Conservation (phyloP, 2,888 invertebrate species). For the Girardia tigrina region DNA sequence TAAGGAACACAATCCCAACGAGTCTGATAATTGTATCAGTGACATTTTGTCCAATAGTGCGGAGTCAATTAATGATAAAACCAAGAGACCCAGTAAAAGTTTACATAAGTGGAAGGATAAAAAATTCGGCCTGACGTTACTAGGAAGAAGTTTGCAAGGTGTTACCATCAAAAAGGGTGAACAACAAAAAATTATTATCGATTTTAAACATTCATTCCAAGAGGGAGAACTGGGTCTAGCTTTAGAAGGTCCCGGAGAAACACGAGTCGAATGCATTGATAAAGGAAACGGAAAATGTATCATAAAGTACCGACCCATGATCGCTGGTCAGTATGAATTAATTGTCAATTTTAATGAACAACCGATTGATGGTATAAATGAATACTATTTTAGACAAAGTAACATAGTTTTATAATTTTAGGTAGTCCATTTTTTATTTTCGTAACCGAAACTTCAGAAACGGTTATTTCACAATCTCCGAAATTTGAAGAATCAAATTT, state of each 20-base stretch:
- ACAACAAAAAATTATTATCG: not conserved
- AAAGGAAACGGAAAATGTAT: not conserved
- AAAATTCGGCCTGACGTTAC: not conserved
- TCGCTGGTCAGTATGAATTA: not conserved
- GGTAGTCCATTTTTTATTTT: not conserved
- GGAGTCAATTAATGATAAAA: not conserved
- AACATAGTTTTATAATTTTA: no score
- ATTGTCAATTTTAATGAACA: not conserved
- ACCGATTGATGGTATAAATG: not conserved
- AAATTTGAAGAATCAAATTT: no score
- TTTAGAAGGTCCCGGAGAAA: not conserved
- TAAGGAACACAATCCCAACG: no score
- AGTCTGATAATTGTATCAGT: no score
- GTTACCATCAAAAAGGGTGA: not conserved
- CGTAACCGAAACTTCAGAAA: not conserved
- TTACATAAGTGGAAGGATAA: not conserved
- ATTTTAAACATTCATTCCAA: not conserved
- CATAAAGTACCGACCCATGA: not conserved
- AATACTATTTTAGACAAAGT: no score
- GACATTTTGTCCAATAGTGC: no score
- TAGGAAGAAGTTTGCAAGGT: not conserved
- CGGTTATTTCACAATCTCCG: not conserved
- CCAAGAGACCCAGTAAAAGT: not conserved
- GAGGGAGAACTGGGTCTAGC: not conserved
- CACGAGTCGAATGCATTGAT: not conserved